Evolutionary conservation across 1,140 invertebrate species (phyloP).

Genomic region (Elysia chlorotica): DNA sequence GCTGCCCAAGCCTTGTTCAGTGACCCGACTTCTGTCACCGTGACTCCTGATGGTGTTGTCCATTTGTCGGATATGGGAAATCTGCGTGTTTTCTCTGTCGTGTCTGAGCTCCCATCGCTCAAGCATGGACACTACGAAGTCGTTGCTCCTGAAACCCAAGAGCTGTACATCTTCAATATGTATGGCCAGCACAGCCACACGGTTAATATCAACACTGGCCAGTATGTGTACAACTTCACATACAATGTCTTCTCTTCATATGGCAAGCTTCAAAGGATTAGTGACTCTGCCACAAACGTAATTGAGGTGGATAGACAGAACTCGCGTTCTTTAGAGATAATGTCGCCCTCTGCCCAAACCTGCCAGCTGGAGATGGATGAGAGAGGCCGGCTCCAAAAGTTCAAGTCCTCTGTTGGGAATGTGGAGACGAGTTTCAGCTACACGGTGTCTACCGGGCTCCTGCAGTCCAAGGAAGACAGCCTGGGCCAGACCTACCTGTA

Average conservation of each 20-base stretch:
- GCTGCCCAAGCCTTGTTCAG: slow-evolving; percentile 93
- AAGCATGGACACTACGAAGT: slow-evolving; percentile 92
- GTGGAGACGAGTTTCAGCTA: slow-evolving; percentile 93
- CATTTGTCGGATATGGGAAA: slow-evolving; percentile 84
- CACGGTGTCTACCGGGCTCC: slow-evolving; percentile 82
- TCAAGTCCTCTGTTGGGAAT: slow-evolving; percentile 88
- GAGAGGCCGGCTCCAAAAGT: slow-evolving; percentile 85
- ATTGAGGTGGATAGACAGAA: slow-evolving; percentile 82
- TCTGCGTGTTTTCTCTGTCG: slow-evolving; percentile 84
- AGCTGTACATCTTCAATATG: slow-evolving; percentile 93
- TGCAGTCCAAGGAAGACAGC: slow-evolving; percentile 70
- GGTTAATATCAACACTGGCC: slow-evolving; percentile 88
- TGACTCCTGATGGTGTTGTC: slow-evolving; percentile 88
- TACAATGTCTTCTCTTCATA: slow-evolving; percentile 97
- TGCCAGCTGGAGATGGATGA: slow-evolving; percentile 81
- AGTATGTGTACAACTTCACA: slow-evolving; percentile 88
- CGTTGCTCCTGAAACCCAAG: slow-evolving; percentile 85
- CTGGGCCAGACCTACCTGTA: slow-evolving; percentile 89
- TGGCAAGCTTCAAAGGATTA: slow-evolving; percentile 89
- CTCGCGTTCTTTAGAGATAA: slow-evolving; percentile 81
- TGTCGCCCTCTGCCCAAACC: slow-evolving; percentile 92
- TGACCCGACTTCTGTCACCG: slow-evolving; percentile 84
- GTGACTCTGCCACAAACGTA: slow-evolving; percentile 86
- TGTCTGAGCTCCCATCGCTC: slow-evolving; percentile 86
- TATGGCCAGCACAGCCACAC: slow-evolving; percentile 94